Evolutionary conservation across 2,113 vertebrate genomes (phyloP).

Genomic region (Albula glossodonta): DNA sequence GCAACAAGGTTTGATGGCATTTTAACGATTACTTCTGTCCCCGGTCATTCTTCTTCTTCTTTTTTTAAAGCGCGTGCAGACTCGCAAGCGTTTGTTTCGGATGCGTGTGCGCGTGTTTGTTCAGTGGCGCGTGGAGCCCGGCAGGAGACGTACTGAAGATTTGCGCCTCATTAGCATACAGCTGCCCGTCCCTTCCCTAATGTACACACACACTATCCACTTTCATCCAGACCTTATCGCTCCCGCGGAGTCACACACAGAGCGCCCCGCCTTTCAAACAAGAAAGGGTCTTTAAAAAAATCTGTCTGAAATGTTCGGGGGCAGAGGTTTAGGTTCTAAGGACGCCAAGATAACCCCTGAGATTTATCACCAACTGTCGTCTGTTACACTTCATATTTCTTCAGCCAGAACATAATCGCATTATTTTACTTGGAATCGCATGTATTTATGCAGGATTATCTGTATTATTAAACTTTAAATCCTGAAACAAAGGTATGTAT

Average conservation of each 20-base stretch:
- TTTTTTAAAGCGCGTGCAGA: slow-evolving; percentile 47
- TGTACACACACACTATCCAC: slow-evolving; percentile 50
- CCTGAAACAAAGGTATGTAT: background rate
- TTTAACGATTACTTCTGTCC: slow-evolving; percentile 71
- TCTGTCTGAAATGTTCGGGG: background rate
- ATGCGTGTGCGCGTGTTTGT: slow-evolving; percentile 79
- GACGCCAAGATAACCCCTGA: slow-evolving; percentile 10
- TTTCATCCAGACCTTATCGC: slow-evolving; percentile 57
- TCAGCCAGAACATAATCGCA: background rate
- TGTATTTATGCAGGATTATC: background rate
- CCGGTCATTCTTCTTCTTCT: slow-evolving; percentile 19
- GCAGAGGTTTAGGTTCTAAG: slow-evolving; percentile 8
- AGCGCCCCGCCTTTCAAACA: background rate
- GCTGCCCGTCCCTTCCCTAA: slow-evolving; percentile 73
- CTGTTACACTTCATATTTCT: background rate
- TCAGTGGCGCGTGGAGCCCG: slow-evolving; percentile 82
- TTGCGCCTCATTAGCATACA: slow-evolving; percentile 92
- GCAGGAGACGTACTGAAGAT: slow-evolving; percentile 56
- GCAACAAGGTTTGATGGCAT: slow-evolving; percentile 69
- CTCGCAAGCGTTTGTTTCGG: slow-evolving; percentile 36
- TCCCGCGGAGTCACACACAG: slow-evolving; percentile 6
- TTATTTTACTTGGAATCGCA: background rate
- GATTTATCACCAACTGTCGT: background rate
- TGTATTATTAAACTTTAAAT: background rate
- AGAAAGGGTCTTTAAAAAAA: slow-evolving; percentile 31